Evolutionary conservation across 2,797 vertebrate species (phyloP), one percentile per base, ranked within the genome.

Genomic region (Malurus splendens): DNA sequence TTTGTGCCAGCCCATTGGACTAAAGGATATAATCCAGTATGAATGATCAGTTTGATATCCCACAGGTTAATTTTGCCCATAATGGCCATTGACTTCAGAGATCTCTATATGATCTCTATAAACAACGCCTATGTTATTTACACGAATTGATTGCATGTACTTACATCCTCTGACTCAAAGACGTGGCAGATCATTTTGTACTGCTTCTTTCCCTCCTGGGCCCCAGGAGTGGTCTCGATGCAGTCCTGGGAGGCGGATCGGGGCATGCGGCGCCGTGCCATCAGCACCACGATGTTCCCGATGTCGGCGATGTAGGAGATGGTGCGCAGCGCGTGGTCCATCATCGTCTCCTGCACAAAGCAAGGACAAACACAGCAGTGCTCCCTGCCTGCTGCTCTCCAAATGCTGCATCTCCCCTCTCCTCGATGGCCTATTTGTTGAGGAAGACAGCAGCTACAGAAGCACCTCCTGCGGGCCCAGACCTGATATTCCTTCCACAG

Each of bases 101-200:
- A n/a, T 54, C n/a, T 48, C 28, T 57, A 59, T 36, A 8, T 5
- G 2, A 48, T 36, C 36, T 36, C 36, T 36, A 36, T 36, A 36
- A 36, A 36, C 36, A 36, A 36, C 36, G 5, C 8, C 5, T 3
- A 2, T 0, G 0, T 5, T 39, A n/a, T 44, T 76, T 9, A 41
- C 59, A 39, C 17, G 30, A 24, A 59, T 24, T 2, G 33, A 64
- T 60, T 60, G n/a, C 24, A 19, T 92, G 25, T 66, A 98, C 99
- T 99, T 96, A 99, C 99, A 59, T 99, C 99, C 93, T 99, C 99
- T 0, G 99, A 99, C 92, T 99, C 99, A 32, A 99, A 99, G 95
- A 99, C 99, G 0, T 99, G 99, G 95, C 99, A 99, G 87, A 99
- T 99, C 99, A 99, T 99, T 97, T 99, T 99, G 96, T 99, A 99